Base-by-base conservation (phyloP, 1,140 invertebrate genomes). In the Trinorchestia longiramus region DNA sequence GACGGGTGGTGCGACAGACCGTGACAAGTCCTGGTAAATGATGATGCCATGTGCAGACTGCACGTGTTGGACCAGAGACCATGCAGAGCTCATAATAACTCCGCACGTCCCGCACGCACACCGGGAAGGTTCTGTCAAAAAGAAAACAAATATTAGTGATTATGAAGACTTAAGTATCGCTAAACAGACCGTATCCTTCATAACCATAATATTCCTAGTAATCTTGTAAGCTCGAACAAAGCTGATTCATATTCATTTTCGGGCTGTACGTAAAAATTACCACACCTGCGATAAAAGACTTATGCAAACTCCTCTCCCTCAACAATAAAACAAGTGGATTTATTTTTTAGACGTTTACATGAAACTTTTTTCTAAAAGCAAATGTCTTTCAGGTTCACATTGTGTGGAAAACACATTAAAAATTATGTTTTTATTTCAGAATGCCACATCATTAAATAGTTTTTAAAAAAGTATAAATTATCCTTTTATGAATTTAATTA, bases 41-140 rank as follows among this genome's bases (percentile, higher is more conserved):
- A 99, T 99, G 96, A 99, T 98, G 42, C 99, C 99, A 97, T 99
- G 99, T 94, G 98, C 98, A 96, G 98, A 98, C 97, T 99, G 99
- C 41, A 99, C 99, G 97, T 99, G 99, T 97, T 99, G 99, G 28
- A 99, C 98, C 96, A 99, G 98, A 91, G 98, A 98, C 99, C 99
- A 99, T 0, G 99, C 99, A 43, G 99, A 99, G 96, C 98, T 98
- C 95, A 99, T 98, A 88, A 98, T 98, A 95, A 98, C 98, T 97
- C 99, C 99, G 97, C 99, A 99, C 57, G 99, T 99, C 41, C 98
- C 99, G 97, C 99, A 99, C 87, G 99, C 98, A 97, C 99, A 99
- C 98, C 98, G 99, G 97, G 98, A 98, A 96, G 99, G 99, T 98
- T 99, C 99, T 99, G 98, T 91, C 98, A 98, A 98, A 96, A 97